Conservation (phyloP, 2,888 invertebrate species). For the Brenthis daphne region DNA sequence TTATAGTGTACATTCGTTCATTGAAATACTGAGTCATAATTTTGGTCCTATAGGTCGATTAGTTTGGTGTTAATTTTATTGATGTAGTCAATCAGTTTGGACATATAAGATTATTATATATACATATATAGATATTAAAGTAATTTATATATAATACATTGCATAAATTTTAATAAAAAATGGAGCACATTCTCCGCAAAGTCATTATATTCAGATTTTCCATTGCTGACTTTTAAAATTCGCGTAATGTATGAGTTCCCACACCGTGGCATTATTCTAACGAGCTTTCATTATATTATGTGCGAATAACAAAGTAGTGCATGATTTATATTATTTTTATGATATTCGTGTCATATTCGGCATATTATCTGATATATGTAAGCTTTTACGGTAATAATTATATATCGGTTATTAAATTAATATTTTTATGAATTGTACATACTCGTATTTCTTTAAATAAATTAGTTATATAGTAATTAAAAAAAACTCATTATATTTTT, state of each 20-base stretch:
- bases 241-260: slow-evolving; percentile 28
- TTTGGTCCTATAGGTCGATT: no score
- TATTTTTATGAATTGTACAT: background rate
- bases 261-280: slow-evolving; percentile 35
- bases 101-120: no score
- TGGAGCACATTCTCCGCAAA: slow-evolving; percentile 20
- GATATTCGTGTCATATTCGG: background rate
- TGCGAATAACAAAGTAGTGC: slow-evolving; percentile 1
- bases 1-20: no score
- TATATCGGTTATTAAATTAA: background rate
- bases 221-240: slow-evolving; percentile 26
- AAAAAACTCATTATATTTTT: no score
- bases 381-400: background rate
- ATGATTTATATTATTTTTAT: slow-evolving; percentile 4
- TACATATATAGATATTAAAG: background rate
- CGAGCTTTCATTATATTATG: slow-evolving; percentile 29
- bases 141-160: background rate
- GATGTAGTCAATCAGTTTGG: no score
- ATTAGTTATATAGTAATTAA: no score
- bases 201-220: slow-evolving; percentile 26
- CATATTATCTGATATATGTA: background rate
- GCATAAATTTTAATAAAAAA: slow-evolving; percentile 5
- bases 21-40: no score
- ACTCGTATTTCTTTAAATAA: no score
- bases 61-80: no score